Evolutionary conservation across 2,797 vertebrate genomes (phyloP).

Genomic region (Acanthis flammea): DNA sequence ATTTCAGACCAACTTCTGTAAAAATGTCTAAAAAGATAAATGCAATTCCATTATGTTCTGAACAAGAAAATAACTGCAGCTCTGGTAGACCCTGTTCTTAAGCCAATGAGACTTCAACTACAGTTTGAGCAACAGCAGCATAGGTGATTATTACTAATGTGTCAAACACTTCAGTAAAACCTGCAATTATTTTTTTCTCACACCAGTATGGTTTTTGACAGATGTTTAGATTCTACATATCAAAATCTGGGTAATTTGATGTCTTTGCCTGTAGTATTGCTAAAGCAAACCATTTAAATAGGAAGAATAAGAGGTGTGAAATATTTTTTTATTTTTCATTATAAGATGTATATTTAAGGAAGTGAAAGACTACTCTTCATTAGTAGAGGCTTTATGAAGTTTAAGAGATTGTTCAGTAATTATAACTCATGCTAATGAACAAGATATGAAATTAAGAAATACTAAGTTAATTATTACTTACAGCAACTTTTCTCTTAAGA

Average conservation of each 20-base stretch:
- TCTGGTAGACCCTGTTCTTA: not conserved
- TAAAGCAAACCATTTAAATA: not conserved
- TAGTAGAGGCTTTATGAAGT: not conserved
- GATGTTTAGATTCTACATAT: not conserved
- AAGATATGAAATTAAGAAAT: slow-evolving; percentile 22
- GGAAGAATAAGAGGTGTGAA: not conserved
- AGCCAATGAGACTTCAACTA: not conserved
- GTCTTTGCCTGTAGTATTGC: not conserved
- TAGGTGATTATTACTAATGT: not conserved
- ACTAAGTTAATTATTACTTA: slow-evolving; percentile 3
- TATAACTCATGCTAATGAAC: not conserved
- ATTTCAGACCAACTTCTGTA: not conserved
- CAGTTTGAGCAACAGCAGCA: not conserved
- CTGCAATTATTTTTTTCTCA: not conserved
- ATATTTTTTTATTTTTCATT: not conserved
- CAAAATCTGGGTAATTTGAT: not conserved
- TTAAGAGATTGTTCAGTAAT: not conserved
- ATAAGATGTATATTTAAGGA: not conserved
- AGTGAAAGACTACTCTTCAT: not conserved
- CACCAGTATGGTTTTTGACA: not conserved
- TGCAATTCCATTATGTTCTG: not conserved
- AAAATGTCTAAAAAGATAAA: not conserved
- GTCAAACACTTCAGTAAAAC: not conserved
- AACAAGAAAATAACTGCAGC: not conserved
- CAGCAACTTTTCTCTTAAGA: slow-evolving; percentile 1